A percentile compares a stretch with the other conserved stretches of the same genome.
phyloP scores from a whole-genome alignment of 2,888 invertebrate species.

The Dryocosmus kuriphilus region DNA sequence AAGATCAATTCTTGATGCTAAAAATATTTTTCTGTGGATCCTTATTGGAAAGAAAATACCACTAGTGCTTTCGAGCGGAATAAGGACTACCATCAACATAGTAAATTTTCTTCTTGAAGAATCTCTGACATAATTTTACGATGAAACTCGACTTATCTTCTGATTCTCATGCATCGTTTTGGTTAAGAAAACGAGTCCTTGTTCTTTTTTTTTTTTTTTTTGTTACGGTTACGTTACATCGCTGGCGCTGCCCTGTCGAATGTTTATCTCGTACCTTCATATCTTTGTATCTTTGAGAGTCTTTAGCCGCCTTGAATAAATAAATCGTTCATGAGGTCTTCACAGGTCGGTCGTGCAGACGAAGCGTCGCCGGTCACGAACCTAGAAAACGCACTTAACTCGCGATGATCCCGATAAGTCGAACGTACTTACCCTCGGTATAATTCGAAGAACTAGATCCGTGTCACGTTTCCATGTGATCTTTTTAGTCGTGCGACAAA shows the following conservation, averaged over 20 bases:
- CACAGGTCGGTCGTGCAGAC: neutral
- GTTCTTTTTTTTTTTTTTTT: neutral
- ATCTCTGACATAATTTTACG: neutral
- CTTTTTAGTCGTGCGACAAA: neutral
- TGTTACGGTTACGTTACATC: neutral
- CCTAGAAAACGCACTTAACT: slow-evolving; percentile 39
- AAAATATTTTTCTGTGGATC: neutral
- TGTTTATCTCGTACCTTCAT: slow-evolving; percentile 27
- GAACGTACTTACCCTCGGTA: neutral
- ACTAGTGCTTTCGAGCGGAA: neutral
- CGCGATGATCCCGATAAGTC: slow-evolving; percentile 53
- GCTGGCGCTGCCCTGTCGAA: neutral
- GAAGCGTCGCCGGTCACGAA: slow-evolving; percentile 25
- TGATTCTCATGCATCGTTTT: neutral
- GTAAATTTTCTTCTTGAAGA: neutral
- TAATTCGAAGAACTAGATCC: slow-evolving; percentile 20
- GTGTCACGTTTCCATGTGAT: slow-evolving; percentile 3
- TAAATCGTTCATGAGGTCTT: slow-evolving; percentile 24
- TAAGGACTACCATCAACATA: neutral
- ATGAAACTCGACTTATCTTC: neutral
- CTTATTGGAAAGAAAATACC: neutral
- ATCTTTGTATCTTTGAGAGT: slow-evolving; percentile 15
- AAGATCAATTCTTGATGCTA: neutral
- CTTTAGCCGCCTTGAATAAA: slow-evolving; percentile 36
- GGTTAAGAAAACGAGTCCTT: neutral